These are phyloP conservation scores for Polyodon spathula DNA, from an alignment of 2,113 vertebrate genomes.

Conservation along the genomic window DNA sequence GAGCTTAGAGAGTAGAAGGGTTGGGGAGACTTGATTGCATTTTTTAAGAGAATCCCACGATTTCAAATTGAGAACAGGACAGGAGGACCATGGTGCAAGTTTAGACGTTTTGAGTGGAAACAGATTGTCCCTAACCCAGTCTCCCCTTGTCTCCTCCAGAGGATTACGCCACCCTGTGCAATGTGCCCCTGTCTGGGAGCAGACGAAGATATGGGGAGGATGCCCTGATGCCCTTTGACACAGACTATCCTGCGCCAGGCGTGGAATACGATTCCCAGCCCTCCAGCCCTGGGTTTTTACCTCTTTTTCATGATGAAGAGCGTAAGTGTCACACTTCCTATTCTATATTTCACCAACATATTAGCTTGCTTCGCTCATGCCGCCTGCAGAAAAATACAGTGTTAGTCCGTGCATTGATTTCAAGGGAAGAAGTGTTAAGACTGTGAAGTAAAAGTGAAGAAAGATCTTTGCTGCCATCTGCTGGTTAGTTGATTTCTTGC, in stretches of 20 bases:
- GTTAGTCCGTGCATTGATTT: no score
- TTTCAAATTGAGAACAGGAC: no score
- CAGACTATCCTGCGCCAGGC: constrained; percentile 45
- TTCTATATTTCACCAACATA: background rate
- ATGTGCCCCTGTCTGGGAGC: constrained; percentile 61
- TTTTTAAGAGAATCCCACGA: no score
- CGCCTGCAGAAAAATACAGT: no score
- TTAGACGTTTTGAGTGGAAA: no score
- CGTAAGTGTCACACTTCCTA: constrained; percentile 54
- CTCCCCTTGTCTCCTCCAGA: constrained; percentile 43
- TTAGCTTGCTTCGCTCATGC: background rate
- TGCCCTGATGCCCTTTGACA: constrained; percentile 65
- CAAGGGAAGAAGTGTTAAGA: background rate
- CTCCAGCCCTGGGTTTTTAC: constrained; percentile 40
- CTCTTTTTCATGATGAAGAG: constrained; percentile 66
- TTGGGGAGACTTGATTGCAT: no score
- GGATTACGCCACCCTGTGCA: constrained; percentile 83
- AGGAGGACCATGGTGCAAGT: no score
- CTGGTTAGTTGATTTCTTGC: constrained; percentile 14
- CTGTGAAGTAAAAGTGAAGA: background rate
- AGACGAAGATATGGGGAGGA: constrained; percentile 72
- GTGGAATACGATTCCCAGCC: constrained; percentile 4
- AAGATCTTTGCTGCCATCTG: constrained; percentile 34
- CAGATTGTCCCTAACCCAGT: background rate
- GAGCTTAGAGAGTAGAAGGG: no score